Evolutionary conservation across 2,113 vertebrate genomes (phyloP).

Genomic region (Brachyhypopomus gauderio): DNA sequence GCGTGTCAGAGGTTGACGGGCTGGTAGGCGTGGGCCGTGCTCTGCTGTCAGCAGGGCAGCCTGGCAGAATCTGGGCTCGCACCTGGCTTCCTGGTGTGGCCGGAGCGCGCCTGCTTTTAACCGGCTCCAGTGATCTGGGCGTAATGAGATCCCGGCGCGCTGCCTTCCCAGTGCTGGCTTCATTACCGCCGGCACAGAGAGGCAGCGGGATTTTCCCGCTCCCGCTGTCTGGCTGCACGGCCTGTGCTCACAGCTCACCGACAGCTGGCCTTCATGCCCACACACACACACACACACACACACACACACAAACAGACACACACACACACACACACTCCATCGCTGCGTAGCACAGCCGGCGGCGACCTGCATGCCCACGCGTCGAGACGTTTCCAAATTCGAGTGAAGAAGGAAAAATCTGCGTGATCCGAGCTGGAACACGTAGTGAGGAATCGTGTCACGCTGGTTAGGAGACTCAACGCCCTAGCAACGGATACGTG

Average conservation of each 20-base stretch:
- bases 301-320: neutral
- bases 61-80: constrained; percentile 52
- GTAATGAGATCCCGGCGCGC: constrained; percentile 72
- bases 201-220: constrained; percentile 69
- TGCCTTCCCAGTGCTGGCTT: constrained; percentile 62
- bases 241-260: constrained; percentile 58
- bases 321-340: constrained; percentile 13
- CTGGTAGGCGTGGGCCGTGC: constrained; percentile 7
- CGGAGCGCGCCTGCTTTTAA: constrained; percentile 59
- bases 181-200: constrained; percentile 72
- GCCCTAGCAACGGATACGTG: neutral
- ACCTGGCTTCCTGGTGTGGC: constrained; percentile 55
- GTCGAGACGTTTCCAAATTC: neutral
- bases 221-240: constrained; percentile 66
- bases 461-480: neutral
- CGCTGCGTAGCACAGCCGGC: neutral
- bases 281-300: constrained; percentile 43
- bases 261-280: constrained; percentile 63
- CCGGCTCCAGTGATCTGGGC: constrained; percentile 71
- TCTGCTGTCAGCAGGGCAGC: constrained; percentile 33
- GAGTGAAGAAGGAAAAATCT: neutral
- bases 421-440: neutral
- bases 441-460: neutral
- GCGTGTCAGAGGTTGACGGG: constrained; percentile 37
- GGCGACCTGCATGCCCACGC: neutral